These are phyloP conservation scores for Oenanthe melanoleuca DNA, from an alignment of 2,113 vertebrate species.

Conservation along the genomic window DNA sequence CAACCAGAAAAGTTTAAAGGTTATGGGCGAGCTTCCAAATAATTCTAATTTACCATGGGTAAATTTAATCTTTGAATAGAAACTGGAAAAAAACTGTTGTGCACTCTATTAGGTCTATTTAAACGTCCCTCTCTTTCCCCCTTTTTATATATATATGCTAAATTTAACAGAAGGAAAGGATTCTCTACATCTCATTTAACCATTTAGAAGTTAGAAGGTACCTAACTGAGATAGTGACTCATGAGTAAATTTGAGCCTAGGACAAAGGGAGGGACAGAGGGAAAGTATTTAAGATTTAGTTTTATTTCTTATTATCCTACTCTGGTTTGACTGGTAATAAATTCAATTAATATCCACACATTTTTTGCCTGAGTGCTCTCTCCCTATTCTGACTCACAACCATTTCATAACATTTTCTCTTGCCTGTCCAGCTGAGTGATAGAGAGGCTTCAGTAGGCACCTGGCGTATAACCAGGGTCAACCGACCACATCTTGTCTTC, in stretches of 20 bases:
- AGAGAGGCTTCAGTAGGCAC: background rate
- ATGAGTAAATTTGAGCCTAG: background rate
- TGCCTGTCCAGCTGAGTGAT: background rate
- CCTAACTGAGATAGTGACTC: background rate
- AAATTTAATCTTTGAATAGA: constrained; percentile 15
- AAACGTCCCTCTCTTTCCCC: background rate
- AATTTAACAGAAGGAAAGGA: background rate
- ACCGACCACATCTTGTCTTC: background rate
- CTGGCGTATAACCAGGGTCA: background rate
- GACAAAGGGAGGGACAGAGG: background rate
- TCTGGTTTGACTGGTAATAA: background rate
- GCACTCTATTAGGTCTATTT: background rate
- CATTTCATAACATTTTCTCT: background rate
- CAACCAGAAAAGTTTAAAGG: constrained; percentile 47
- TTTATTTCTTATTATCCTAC: background rate
- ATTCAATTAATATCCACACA: background rate
- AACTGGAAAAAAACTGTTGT: background rate
- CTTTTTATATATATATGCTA: background rate
- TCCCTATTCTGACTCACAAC: background rate
- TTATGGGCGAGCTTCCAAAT: constrained; percentile 2
- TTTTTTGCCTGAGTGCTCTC: background rate
- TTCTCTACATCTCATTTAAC: background rate
- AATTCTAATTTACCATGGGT: constrained; percentile 37
- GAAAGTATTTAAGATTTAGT: background rate
- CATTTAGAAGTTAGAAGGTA: background rate